Conservation (phyloP, 2,113 vertebrate species). For the Cyanoramphus novaezelandiae region DNA sequence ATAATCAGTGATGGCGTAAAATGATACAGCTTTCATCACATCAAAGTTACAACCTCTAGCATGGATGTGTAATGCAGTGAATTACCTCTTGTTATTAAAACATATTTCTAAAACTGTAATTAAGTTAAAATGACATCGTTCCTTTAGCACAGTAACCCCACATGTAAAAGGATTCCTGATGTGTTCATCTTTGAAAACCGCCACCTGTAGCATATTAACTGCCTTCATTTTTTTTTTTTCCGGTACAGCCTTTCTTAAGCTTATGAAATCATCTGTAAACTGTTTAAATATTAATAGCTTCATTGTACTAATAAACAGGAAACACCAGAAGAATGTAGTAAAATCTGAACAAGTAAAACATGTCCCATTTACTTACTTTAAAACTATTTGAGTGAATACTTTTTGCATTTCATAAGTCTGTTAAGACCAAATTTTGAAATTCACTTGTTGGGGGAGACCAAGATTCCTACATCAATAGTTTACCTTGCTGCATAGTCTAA, state of each 20-base stretch:
- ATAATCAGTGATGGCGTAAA: not conserved
- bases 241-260: not conserved
- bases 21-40: not conserved
- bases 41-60: not conserved
- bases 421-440: not conserved
- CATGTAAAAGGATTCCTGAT: not conserved
- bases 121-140: not conserved
- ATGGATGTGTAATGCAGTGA: rapidly evolving
- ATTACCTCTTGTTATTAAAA: not conserved
- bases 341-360: not conserved
- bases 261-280: not conserved
- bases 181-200: not conserved
- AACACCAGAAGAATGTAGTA: not conserved
- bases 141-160: not conserved
- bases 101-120: not conserved
- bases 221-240: not conserved
- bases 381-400: not conserved
- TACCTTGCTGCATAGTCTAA: not conserved
- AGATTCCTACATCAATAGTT: not conserved
- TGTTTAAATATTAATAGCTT: not conserved
- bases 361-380: not conserved
- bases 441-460: not conserved
- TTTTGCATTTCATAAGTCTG: not conserved
- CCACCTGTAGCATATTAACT: not conserved
- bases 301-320: not conserved